Evolutionary conservation across 2,888 invertebrate genomes (phyloP).

Genomic region (Melipona beecheii): DNA sequence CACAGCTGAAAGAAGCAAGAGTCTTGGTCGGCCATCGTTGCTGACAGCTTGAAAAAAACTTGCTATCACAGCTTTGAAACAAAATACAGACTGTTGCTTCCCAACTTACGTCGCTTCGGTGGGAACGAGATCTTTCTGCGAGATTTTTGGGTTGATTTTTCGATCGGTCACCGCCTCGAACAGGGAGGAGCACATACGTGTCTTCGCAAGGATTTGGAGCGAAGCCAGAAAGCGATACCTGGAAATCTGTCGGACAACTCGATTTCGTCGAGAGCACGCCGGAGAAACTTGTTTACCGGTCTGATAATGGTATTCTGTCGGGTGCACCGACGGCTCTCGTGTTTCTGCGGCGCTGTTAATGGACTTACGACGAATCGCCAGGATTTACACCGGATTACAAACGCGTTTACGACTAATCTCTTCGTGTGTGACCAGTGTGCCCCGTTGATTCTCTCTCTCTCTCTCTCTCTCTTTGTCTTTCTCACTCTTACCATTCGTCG

Average conservation of each 20-base stretch:
- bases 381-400: conserved; percentile 74
- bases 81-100: no score
- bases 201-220: conserved; percentile 62
- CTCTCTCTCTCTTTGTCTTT: conserved; percentile 26
- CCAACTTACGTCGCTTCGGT: no score
- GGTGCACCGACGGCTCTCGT: conserved; percentile 62
- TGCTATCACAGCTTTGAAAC: no score
- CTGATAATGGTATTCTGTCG: conserved; percentile 72
- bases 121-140: neutral
- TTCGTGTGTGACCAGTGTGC: conserved; percentile 66
- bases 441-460: conserved; percentile 47
- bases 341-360: conserved; percentile 71
- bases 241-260: conserved; percentile 72
- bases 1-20: no score
- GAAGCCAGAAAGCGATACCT: conserved; percentile 71
- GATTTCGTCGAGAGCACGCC: conserved; percentile 66
- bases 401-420: conserved; percentile 74
- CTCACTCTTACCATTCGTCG: neutral
- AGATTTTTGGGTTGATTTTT: neutral
- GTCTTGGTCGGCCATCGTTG: no score
- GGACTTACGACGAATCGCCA: conserved; percentile 73
- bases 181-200: neutral
- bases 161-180: conserved; percentile 16
- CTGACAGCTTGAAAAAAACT: no score
- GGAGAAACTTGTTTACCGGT: conserved; percentile 70